Conservation (phyloP, 2,888 invertebrate species). For the Pandemis corylana region DNA sequence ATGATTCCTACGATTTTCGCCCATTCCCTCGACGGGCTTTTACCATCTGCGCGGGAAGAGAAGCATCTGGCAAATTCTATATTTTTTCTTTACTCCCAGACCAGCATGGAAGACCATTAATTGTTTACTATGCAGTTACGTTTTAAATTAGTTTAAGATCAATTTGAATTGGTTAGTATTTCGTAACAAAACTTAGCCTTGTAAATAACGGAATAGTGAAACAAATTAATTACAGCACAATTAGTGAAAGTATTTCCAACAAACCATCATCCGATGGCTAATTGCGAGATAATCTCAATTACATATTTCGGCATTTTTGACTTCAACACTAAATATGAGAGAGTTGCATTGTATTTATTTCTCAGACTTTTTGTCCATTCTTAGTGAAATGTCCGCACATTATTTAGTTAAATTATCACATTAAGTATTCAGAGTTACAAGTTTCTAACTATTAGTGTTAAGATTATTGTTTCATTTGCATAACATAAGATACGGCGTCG, state of each 20-base stretch:
- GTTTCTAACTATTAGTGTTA: conserved; percentile 35
- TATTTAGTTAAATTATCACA: conserved; percentile 34
- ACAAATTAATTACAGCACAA: not conserved
- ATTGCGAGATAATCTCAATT: conserved; percentile 12
- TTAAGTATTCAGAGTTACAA: conserved; percentile 25
- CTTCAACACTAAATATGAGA: conserved; percentile 27
- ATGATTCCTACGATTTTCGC: too few species aligned
- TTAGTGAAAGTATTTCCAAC: not conserved
- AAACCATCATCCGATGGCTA: conserved; percentile 1
- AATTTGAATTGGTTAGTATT: not conserved
- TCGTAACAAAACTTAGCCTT: not conserved
- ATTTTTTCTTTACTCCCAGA: too few species aligned
- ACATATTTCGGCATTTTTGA: conserved; percentile 22
- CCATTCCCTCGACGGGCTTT: too few species aligned
- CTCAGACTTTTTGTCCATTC: conserved; percentile 33
- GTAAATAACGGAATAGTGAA: not conserved
- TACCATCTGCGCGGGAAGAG: too few species aligned
- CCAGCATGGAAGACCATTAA: too few species aligned
- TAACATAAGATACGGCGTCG: conserved; percentile 32
- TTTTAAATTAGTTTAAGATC: too few species aligned
- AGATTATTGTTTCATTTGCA: conserved; percentile 37
- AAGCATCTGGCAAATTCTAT: too few species aligned
- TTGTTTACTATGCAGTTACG: too few species aligned
- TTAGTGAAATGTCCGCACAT: conserved; percentile 34
- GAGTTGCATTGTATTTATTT: conserved; percentile 31